Evolutionary conservation across 2,113 vertebrate species (phyloP).

Genomic region (Ptilorrhoa leucosticta): DNA sequence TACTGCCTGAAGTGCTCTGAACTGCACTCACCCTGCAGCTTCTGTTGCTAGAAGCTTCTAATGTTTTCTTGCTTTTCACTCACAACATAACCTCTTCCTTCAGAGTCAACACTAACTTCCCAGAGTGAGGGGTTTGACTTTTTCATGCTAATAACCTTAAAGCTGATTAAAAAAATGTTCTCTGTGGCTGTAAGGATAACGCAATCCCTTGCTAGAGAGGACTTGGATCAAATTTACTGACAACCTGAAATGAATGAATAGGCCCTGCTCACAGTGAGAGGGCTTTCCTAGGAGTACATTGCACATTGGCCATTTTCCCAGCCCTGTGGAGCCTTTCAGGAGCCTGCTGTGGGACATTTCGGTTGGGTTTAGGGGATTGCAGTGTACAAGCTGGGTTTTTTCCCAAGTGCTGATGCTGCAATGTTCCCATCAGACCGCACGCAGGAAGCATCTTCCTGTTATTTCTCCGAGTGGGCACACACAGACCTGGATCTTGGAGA

Average conservation of each 20-base stretch:
- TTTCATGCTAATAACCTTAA: neutral
- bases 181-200: neutral
- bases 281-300: neutral
- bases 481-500: neutral
- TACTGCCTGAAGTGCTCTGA: rapidly evolving
- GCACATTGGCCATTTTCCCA: neutral
- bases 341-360: neutral
- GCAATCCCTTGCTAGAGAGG: rapidly evolving
- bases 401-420: neutral
- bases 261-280: neutral
- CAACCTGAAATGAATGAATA: neutral
- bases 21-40: neutral
- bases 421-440: rapidly evolving
- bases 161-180: neutral
- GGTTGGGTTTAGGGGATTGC: neutral
- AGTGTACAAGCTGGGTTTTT: neutral
- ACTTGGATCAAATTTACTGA: neutral
- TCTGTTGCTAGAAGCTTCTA: neutral
- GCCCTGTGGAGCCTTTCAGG: neutral
- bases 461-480: neutral
- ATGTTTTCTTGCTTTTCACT: neutral
- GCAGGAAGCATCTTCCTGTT: neutral
- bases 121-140: neutral
- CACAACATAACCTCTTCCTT: neutral
- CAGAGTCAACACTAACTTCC: neutral